These are phyloP conservation scores for Agonopterix arenella DNA, from an alignment of 2,888 invertebrate species.

Conservation along the genomic window DNA sequence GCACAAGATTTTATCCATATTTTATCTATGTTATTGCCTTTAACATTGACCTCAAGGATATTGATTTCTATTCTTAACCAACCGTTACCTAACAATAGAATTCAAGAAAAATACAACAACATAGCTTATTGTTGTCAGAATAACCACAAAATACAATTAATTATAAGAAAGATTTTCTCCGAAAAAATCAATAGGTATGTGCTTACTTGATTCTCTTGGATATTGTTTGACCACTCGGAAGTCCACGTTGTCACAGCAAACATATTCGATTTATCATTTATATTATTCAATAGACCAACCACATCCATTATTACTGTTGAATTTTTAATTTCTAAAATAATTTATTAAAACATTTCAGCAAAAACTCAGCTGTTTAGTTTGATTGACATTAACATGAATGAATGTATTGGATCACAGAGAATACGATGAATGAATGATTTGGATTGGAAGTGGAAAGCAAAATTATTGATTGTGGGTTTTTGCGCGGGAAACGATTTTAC, in stretches of 20 bases:
- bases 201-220: constrained; percentile 69
- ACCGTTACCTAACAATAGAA: neutral
- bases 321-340: neutral
- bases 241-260: constrained; percentile 71
- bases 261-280: constrained; percentile 65
- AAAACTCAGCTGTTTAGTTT: constrained; percentile 3
- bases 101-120: too few relatives aligned
- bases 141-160: neutral
- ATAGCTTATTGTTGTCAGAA: too few relatives aligned
- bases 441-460: too few relatives aligned
- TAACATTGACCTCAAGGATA: constrained; percentile 21
- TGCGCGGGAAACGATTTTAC: too few relatives aligned
- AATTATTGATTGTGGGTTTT: too few relatives aligned
- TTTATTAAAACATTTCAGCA: neutral
- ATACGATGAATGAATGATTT: too few relatives aligned
- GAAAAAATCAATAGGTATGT: constrained; percentile 19
- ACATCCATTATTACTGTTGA: constrained; percentile 54
- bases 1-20: too few relatives aligned
- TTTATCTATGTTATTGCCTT: too few relatives aligned
- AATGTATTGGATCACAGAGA: too few relatives aligned
- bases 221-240: constrained; percentile 63
- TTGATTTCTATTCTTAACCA: neutral
- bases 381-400: too few relatives aligned
- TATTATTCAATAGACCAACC: constrained; percentile 61
- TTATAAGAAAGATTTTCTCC: neutral